Evolutionary conservation across 2,888 invertebrate genomes (phyloP).

Genomic region (Heteropelma amictum): DNA sequence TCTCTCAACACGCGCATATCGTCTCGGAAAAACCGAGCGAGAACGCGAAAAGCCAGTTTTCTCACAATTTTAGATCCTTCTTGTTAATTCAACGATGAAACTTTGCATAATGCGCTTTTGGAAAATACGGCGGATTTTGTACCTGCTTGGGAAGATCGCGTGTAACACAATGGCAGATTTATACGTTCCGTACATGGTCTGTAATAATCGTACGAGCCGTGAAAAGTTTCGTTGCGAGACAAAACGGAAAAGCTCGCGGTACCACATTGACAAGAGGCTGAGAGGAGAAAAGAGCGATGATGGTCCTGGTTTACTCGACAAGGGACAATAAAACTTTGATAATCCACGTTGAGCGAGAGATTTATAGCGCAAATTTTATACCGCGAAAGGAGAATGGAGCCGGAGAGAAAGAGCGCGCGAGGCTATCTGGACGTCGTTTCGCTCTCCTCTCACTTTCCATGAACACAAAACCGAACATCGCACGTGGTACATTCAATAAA

Average conservation of each 20-base stretch:
- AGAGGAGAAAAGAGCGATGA: not conserved
- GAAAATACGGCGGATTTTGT: conserved; percentile 6
- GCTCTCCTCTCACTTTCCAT: not conserved
- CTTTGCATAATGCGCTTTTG: conserved; percentile 10
- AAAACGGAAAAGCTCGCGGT: conserved; percentile 18
- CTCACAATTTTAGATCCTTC: conserved; percentile 1
- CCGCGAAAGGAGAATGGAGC: not conserved
- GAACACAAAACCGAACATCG: conserved; percentile 9
- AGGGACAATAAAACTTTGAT: conserved; percentile 62
- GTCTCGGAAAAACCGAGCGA: too few relatives aligned
- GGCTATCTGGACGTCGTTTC: conserved; percentile 49
- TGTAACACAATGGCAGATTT: conserved; percentile 25
- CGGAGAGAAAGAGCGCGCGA: not conserved
- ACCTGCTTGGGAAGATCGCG: too few relatives aligned
- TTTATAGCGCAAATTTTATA: conserved; percentile 60
- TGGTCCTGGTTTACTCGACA: conserved; percentile 40
- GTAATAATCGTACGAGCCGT: not conserved
- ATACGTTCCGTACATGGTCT: not conserved
- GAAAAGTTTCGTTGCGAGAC: conserved; percentile 36
- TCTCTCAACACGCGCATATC: too few relatives aligned
- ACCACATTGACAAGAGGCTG: conserved; percentile 42
- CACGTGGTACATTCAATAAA: too few relatives aligned
- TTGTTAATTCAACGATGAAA: too few relatives aligned
- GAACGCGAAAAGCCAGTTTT: too few relatives aligned
- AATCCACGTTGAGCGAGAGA: conserved; percentile 61